Evolutionary conservation across 37 sponge, comb jelly and placozoan genomes (phyloP).

Genomic region (Eunapius fragilis): DNA sequence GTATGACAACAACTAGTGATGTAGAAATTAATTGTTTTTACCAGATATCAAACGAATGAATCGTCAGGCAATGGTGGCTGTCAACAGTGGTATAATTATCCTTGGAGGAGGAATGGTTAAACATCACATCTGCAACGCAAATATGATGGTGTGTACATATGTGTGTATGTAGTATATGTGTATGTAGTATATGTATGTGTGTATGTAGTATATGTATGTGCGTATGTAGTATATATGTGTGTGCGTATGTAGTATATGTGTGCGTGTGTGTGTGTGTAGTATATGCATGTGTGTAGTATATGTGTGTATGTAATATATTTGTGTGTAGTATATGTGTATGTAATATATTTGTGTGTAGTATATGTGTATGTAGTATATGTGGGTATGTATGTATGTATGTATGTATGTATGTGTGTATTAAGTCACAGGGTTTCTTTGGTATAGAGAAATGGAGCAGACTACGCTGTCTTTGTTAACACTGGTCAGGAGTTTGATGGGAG

Average conservation of each 20-base stretch:
- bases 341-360: background rate
- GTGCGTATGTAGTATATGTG: slow-evolving; percentile 8
- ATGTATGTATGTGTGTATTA: slow-evolving; percentile 21
- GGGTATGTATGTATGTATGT: background rate
- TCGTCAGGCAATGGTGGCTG: slow-evolving; percentile 74
- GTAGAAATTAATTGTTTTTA: background rate
- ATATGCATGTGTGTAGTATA: slow-evolving; percentile 23
- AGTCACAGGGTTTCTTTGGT: background rate
- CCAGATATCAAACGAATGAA: slow-evolving; percentile 90
- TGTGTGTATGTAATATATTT: background rate
- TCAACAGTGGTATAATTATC: slow-evolving; percentile 95
- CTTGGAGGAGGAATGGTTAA: slow-evolving; percentile 97
- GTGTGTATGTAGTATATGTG: too few species aligned
- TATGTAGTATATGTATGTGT: background rate
- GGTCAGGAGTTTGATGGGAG: slow-evolving; percentile 98
- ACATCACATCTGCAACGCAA: slow-evolving; percentile 99
- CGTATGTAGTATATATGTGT: background rate
- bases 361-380: background rate
- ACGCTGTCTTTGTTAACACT: slow-evolving; percentile 96
- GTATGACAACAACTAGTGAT: background rate
- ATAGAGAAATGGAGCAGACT: slow-evolving; percentile 98
- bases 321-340: background rate
- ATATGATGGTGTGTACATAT: slow-evolving; percentile 92
- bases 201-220: slow-evolving; percentile 23
- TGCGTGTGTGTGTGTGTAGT: background rate